phyloP scores from a whole-genome alignment of 2,888 invertebrate genomes.

The Geophilus truncorum region DNA sequence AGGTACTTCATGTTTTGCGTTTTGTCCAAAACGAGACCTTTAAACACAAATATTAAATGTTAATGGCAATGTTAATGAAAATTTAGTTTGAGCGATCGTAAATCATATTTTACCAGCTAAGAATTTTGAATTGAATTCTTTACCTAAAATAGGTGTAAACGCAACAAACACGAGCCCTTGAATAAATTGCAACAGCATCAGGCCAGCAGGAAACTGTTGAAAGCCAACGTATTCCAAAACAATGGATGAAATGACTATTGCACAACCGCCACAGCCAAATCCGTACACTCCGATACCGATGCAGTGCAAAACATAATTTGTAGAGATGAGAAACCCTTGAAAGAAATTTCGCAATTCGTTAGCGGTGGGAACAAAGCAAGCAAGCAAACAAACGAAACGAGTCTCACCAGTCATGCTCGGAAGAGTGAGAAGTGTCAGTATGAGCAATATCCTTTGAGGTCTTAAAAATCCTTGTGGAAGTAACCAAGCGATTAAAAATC shows the following conservation, averaged over 20 bases:
- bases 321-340: not conserved
- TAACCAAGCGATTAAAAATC: not conserved
- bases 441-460: not conserved
- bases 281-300: not conserved
- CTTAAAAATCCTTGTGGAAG: constrained; percentile 1
- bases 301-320: not conserved
- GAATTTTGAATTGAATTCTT: not conserved
- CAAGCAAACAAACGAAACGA: not conserved
- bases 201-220: not conserved
- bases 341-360: not conserved
- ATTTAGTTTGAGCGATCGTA: too few species aligned
- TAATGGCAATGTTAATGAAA: too few species aligned
- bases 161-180: constrained; percentile 4
- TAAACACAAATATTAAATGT: not conserved
- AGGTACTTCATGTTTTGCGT: not conserved
- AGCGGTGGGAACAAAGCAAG: not conserved
- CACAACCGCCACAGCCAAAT: constrained; percentile 1
- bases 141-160: not conserved
- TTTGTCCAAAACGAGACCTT: not conserved
- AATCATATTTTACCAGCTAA: too few species aligned
- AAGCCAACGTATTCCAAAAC: constrained; percentile 9
- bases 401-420: not conserved
- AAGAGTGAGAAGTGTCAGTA: not conserved
- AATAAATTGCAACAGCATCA: constrained; percentile 11
- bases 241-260: not conserved